Evolutionary conservation across 2,113 vertebrate species (phyloP), one percentile per base, ranked within the genome.

Genomic region (Oreotrochilus melanogaster): DNA sequence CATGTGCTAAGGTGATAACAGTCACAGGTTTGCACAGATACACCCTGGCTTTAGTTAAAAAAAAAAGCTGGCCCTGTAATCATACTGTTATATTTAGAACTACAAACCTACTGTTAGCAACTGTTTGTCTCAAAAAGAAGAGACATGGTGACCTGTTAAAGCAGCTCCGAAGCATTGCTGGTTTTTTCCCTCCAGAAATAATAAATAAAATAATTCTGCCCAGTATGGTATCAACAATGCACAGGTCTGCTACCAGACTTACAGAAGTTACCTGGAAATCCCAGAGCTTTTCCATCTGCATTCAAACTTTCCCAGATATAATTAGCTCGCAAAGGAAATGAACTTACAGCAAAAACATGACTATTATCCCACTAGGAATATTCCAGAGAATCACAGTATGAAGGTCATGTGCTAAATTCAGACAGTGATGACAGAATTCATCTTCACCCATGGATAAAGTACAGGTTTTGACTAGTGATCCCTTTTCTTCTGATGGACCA

Each of bases 371-470:
- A 70, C 30, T 60, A 90, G 30, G 31, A 90, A 74, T 4, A 33
- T 58, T 24, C 42, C 56, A 79, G 56, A 80, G 42, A 71, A 83
- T 37, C 79, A 74, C 39, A 84, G 64, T 15, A 22, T 1, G 2
- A 79, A 60, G 11, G 45, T 37, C 33, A n/a, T 3, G 14, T 39
- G 39, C 60, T 84, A 81, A 74, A 84, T 71, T 86, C 73, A 86
- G 42, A 10, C 47, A 64, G 25, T 13, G 33, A 79, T 27, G 58
- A 72, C 30, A 89, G 39, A 93, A 88, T 89, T 71, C 6, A 74
- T 60, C 69, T 86, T 87, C 57, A n/a, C 11, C 0, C 0, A 0
- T 2, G 51, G 57, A 33, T 51, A 10, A 84, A 71, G 13, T 16
- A 19, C 0, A 65, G 28, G 7, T 28, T 92, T 89, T 81, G 14